Evolutionary conservation across 2,113 vertebrate genomes (phyloP), one percentile per base, ranked within the genome.

Genomic region (Micromys minutus): DNA sequence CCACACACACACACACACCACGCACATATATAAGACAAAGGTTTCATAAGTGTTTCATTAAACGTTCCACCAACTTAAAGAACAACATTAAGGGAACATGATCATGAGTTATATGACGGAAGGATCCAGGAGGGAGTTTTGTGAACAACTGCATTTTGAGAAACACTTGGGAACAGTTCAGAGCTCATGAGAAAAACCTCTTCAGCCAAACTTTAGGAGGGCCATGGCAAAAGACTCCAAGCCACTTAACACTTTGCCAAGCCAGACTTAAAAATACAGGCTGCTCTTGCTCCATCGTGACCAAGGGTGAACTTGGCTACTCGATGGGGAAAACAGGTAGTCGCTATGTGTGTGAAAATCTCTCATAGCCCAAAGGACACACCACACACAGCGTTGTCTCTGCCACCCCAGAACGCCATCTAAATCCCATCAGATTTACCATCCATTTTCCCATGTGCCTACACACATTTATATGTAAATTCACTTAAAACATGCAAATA

Each of bases 11-110:
- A 39, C 65, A 34, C 31, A 36, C 65, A 36, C 31, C 7, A 11
- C 1, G 3, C 31, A 12, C 52, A 26, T 7, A 3, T 55, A 81
- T 22, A 55, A 29, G 55, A 16, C 55, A 24, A 8, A 34, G 34
- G 77, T 52, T 88, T 91, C 89, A 74, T 36, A 45, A 50, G 16
- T 84, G 69, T 72, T 91, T 90, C 75, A n/a, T 59, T 79, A 84
- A 77, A 57, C 31, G 7, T 7, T 42, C 16, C 47, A 50, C 39
- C 63, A 31, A 13, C 50, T 42, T 84, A 80, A 80, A 92, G 77
- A 52, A 42, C 26, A 57, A 1, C 77, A 15, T 77, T 87, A 84
- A 63, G 57, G 85, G 61, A 50, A 67, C 74, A 39, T 59, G 65
- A 59, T 21, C 34, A 16, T 47, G 45, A 29, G 47, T 75, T 7